Evolutionary conservation across 2,888 invertebrate species (phyloP).

Genomic region (Scaptomyza flava): DNA sequence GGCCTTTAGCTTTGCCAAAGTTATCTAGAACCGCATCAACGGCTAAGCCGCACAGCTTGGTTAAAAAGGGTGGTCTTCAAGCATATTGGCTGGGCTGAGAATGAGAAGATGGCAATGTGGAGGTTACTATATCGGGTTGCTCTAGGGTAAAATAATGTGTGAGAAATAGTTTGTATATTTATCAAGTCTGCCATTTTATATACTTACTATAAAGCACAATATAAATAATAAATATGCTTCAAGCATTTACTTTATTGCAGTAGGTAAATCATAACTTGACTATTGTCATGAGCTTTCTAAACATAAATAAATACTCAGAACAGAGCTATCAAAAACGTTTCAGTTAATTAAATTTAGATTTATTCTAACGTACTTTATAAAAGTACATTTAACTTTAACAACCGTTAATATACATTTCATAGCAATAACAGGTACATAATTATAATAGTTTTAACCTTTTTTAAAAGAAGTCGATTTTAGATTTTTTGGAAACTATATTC

Average conservation of each 20-base stretch:
- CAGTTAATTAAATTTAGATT: no score
- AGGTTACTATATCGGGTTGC: conserved; percentile 1
- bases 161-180: conserved; percentile 43
- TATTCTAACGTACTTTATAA: no score
- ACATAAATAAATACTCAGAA: neutral
- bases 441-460: no score
- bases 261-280: conserved; percentile 30
- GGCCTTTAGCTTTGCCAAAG: conserved; percentile 67
- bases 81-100: neutral
- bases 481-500: no score
- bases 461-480: no score
- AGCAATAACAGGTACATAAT: no score
- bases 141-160: conserved; percentile 15
- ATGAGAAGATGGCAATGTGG: neutral
- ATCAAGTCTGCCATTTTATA: conserved; percentile 29
- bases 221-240: conserved; percentile 9
- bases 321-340: no score
- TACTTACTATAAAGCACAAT: conserved; percentile 11
- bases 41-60: conserved; percentile 57
- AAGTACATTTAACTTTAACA: no score
- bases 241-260: conserved; percentile 8
- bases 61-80: neutral
- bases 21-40: conserved; percentile 74
- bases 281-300: neutral
- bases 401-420: no score